phyloP scores from a whole-genome alignment of 1,140 invertebrate genomes.

The Bacillus rossius region DNA sequence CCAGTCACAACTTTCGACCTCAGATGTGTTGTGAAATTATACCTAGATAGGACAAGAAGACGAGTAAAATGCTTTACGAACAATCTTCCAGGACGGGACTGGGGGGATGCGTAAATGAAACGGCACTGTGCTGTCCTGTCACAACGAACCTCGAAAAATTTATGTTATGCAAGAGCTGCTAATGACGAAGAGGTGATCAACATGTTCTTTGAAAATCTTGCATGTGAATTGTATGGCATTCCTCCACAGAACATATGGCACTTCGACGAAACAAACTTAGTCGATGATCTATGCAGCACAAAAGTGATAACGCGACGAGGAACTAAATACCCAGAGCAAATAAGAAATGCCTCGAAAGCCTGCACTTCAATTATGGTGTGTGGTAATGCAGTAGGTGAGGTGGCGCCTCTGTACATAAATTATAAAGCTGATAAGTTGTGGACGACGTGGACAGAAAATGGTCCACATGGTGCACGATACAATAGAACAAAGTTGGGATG shows the following conservation, averaged over 20 bases:
- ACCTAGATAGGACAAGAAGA: constrained; percentile 12
- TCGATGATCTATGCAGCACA: constrained; percentile 25
- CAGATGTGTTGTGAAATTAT: constrained; percentile 15
- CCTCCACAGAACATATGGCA: constrained; percentile 34
- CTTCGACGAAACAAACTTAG: constrained; percentile 41
- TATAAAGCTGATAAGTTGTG: constrained; percentile 25
- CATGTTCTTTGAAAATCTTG: constrained; percentile 17
- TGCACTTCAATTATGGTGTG: too few species aligned
- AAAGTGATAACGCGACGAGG: constrained; percentile 22
- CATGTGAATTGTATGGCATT: constrained; percentile 16
- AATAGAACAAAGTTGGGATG: constrained; percentile 26
- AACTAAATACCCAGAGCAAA: constrained; percentile 25
- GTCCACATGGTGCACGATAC: constrained; percentile 19
- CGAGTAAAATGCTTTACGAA: constrained; percentile 11
- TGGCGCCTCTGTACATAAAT: constrained; percentile 23
- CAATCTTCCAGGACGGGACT: neutral
- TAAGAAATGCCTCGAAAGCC: constrained; percentile 23
- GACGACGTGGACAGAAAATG: constrained; percentile 23
- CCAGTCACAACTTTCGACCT: constrained; percentile 10
- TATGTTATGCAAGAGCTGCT: constrained; percentile 15
- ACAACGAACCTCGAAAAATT: constrained; percentile 20
- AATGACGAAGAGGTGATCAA: constrained; percentile 16
- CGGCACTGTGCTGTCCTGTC: constrained; percentile 13
- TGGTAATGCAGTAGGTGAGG: constrained; percentile 21
- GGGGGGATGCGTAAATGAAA: constrained; percentile 6